Evolutionary conservation across 1,140 invertebrate genomes (phyloP).

Genomic region (Drosophila elegans): DNA sequence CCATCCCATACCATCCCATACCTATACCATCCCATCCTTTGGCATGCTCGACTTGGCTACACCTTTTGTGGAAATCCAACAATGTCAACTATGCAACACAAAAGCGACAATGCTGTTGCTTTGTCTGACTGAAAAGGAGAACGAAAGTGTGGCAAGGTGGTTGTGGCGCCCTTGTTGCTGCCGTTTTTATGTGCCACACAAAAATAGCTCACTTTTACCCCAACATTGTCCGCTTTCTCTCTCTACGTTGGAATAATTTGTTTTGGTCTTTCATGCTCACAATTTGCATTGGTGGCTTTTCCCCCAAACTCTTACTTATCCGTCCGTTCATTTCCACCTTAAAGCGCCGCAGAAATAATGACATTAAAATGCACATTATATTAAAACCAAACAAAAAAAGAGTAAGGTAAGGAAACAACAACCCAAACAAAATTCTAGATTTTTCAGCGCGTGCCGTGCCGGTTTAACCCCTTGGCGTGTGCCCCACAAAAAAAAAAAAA

Average conservation of each 20-base stretch:
- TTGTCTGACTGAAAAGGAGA: slow-evolving; percentile 56
- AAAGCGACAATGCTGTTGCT: slow-evolving; percentile 79
- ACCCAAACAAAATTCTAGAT: slow-evolving; percentile 37
- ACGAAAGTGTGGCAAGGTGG: slow-evolving; percentile 46
- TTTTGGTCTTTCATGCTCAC: slow-evolving; percentile 32
- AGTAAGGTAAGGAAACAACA: slow-evolving; percentile 2
- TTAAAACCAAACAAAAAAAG: slow-evolving; percentile 37
- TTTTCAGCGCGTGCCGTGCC: slow-evolving; percentile 70
- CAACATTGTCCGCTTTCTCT: slow-evolving; percentile 36
- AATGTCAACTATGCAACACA: slow-evolving; percentile 83
- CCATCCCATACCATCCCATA: background rate
- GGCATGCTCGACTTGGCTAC: slow-evolving; percentile 52
- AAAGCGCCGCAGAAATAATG: slow-evolving; percentile 59
- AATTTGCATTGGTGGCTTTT: slow-evolving; percentile 25
- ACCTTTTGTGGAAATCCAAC: slow-evolving; percentile 80
- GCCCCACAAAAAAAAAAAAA: slow-evolving; percentile 37
- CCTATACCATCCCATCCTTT: slow-evolving; percentile 5
- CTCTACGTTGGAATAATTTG: slow-evolving; percentile 33
- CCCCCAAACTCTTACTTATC: background rate
- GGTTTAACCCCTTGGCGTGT: slow-evolving; percentile 76
- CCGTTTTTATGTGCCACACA: slow-evolving; percentile 32
- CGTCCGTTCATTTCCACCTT: slow-evolving; percentile 23
- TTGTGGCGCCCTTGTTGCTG: slow-evolving; percentile 32
- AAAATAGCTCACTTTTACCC: slow-evolving; percentile 43
- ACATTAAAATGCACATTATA: slow-evolving; percentile 76